Conservation (phyloP, 64 coral and sea anemone genomes). For the Pocillopora verrucosa region DNA sequence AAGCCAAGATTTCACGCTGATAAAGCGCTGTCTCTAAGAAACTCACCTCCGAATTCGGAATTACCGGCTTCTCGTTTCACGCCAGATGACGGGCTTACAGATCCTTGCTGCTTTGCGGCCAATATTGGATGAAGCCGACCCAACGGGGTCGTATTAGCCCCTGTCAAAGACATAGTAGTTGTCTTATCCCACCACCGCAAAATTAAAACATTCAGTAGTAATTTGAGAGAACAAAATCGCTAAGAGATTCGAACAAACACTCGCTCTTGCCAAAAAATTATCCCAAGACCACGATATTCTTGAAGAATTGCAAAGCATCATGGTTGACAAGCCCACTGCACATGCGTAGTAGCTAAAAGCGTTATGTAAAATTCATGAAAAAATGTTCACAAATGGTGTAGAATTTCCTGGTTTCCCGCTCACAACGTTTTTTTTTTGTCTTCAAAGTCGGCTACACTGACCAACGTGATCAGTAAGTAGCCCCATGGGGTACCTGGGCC, state of each 20-base stretch:
- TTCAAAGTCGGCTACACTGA: too few species aligned
- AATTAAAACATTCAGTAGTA: conserved; percentile 15
- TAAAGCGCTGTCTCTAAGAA: background rate
- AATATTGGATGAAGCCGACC: conserved; percentile 95
- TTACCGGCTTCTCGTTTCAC: conserved; percentile 41
- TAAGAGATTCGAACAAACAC: conserved; percentile 19
- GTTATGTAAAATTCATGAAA: conserved; percentile 6
- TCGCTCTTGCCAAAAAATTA: background rate
- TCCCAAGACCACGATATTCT: conserved; percentile 20
- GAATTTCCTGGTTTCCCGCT: background rate
- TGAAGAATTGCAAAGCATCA: conserved; percentile 14
- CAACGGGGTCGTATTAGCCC: conserved; percentile 93
- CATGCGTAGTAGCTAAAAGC: background rate
- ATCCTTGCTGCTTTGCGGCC: conserved; percentile 76
- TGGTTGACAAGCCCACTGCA: background rate
- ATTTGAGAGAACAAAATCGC: background rate
- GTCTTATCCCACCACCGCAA: background rate
- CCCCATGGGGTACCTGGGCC: too few species aligned
- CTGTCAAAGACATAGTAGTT: conserved; percentile 48
- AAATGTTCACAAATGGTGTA: background rate
- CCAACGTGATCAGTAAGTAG: too few species aligned
- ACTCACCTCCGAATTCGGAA: conserved; percentile 43
- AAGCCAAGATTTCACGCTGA: background rate
- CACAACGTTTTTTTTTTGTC: background rate
- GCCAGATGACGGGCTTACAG: conserved; percentile 13